Conservation (phyloP, 2,888 invertebrate genomes). For the Agriopis marginaria region DNA sequence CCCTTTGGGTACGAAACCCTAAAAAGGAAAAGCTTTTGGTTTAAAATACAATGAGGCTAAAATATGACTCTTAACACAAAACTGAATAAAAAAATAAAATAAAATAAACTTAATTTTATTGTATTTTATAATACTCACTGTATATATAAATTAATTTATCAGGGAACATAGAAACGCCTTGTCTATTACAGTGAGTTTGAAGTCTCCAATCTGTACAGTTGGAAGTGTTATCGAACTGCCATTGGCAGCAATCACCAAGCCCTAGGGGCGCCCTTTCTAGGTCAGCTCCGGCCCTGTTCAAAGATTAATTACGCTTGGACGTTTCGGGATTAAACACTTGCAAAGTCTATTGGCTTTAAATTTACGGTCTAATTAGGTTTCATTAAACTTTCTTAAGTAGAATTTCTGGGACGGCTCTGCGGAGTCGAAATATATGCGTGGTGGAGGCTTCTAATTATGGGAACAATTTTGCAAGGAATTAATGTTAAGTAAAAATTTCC, state of each 20-base stretch:
- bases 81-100: too few relatives aligned
- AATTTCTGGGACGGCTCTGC: constrained; percentile 38
- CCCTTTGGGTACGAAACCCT: too few relatives aligned
- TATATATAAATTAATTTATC: too few relatives aligned
- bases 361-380: constrained; percentile 67
- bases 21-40: too few relatives aligned
- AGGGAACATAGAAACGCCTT: too few relatives aligned
- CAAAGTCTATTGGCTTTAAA: constrained; percentile 66
- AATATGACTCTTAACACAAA: too few relatives aligned
- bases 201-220: constrained; percentile 1
- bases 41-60: too few relatives aligned
- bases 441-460: constrained; percentile 39
- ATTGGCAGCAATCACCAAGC: constrained; percentile 2
- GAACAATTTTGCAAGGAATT: constrained; percentile 32
- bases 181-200: neutral
- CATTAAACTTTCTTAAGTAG: constrained; percentile 55
- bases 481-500: constrained; percentile 30
- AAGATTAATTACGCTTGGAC: constrained; percentile 62
- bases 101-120: too few relatives aligned
- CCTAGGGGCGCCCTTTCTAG: constrained; percentile 21
- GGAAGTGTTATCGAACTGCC: constrained; percentile 13
- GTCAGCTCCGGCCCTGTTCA: constrained; percentile 45
- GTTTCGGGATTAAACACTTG: constrained; percentile 62
- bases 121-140: too few relatives aligned
- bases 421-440: constrained; percentile 40